phyloP scores from a whole-genome alignment of 2,797 vertebrate species.

The Etheostoma nigrum region DNA sequence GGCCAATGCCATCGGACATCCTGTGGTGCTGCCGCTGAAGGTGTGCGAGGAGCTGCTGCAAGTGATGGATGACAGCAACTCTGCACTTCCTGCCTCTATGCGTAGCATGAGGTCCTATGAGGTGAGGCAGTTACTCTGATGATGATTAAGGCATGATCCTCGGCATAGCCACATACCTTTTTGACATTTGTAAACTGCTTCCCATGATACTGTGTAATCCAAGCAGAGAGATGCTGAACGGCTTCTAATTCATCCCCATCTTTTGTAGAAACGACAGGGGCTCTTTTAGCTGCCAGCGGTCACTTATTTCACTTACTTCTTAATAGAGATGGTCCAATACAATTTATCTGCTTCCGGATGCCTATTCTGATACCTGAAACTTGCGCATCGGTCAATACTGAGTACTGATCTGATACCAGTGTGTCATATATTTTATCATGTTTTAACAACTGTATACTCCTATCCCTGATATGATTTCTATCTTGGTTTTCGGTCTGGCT shows the following conservation, averaged over 20 bases:
- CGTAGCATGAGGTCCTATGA: conserved; percentile 91
- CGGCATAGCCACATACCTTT: neutral
- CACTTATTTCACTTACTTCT: conserved; percentile 44
- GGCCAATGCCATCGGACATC: conserved; percentile 90
- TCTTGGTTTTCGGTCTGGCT: too few relatives aligned
- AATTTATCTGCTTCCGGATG: too few relatives aligned
- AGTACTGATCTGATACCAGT: too few relatives aligned
- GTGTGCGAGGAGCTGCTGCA: conserved; percentile 92
- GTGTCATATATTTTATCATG: too few relatives aligned
- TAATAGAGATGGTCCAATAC: too few relatives aligned
- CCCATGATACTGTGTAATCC: neutral
- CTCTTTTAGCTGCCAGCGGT: conserved; percentile 49
- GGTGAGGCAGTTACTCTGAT: conserved; percentile 81
- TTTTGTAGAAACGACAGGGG: conserved; percentile 19
- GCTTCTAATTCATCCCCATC: conserved; percentile 32
- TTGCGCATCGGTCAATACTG: too few relatives aligned
- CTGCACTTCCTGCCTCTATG: conserved; percentile 88
- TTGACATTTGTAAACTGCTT: conserved; percentile 12
- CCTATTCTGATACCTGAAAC: too few relatives aligned
- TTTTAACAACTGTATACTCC: too few relatives aligned
- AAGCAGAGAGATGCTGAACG: conserved; percentile 21
- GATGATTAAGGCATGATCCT: neutral
- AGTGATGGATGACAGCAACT: conserved; percentile 87
- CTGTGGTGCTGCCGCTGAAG: conserved; percentile 87
- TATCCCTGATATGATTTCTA: too few relatives aligned